These are phyloP conservation scores for Gerris buenoi DNA, from an alignment of 1,140 invertebrate species.

Conservation along the genomic window DNA sequence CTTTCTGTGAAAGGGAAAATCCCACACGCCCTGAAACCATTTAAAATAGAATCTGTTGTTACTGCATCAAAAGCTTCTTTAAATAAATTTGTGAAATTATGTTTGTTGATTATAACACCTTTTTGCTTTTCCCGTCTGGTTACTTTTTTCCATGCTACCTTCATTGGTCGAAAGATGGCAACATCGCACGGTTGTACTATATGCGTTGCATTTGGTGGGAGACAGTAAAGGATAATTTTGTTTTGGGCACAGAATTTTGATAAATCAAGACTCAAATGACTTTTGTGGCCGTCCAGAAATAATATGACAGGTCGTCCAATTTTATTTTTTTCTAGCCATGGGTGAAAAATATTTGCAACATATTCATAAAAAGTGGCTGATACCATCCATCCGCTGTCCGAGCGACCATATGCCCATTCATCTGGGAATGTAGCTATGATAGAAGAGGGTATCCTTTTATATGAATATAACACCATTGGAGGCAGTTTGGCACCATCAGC, in stretches of 20 bases:
- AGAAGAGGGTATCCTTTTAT: slow-evolving; percentile 23
- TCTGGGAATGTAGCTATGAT: slow-evolving; percentile 23
- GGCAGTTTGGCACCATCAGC: slow-evolving; percentile 11
- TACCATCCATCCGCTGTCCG: slow-evolving; percentile 24
- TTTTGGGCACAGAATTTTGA: slow-evolving; percentile 29
- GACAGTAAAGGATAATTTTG: slow-evolving; percentile 28
- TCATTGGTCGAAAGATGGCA: slow-evolving; percentile 27
- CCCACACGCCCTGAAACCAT: too few relatives aligned
- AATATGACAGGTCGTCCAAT: slow-evolving; percentile 25
- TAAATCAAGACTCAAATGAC: slow-evolving; percentile 27
- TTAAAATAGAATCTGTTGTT: too few relatives aligned
- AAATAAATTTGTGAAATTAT: neutral
- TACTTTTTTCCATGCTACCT: slow-evolving; percentile 24
- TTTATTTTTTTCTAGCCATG: slow-evolving; percentile 15
- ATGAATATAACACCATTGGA: slow-evolving; percentile 24
- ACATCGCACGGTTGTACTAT: slow-evolving; percentile 32
- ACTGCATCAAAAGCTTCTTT: neutral
- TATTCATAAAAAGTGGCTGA: slow-evolving; percentile 14
- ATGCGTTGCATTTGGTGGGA: slow-evolving; percentile 32
- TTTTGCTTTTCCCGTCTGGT: neutral
- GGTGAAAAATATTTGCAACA: slow-evolving; percentile 17
- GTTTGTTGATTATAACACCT: neutral
- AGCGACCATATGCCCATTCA: slow-evolving; percentile 25
- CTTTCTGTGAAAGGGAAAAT: too few relatives aligned
- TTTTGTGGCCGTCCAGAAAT: slow-evolving; percentile 31